Percentiles rank a stretch among this genome's conserved stretches.
phyloP scores from a whole-genome alignment of 2,113 vertebrate genomes.

The Vulpes lagopus region DNA sequence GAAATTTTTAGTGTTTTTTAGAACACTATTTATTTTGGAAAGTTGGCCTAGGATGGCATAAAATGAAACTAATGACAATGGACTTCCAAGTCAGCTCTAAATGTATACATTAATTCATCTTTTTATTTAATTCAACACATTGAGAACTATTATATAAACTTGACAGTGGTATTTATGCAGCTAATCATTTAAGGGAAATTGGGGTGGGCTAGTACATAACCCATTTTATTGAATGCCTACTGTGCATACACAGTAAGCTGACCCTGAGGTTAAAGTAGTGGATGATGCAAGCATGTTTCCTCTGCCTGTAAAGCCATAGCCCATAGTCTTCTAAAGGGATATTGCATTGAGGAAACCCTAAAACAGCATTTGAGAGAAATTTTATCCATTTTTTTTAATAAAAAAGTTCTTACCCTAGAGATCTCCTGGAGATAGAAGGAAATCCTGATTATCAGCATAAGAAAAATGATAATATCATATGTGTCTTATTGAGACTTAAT shows the following conservation, averaged over 20 bases:
- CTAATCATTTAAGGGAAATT: neutral
- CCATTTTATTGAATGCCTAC: neutral
- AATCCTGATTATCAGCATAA: neutral
- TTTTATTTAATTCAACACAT: neutral
- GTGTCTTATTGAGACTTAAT: neutral
- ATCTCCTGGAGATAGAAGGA: neutral
- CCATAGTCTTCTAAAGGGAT: neutral
- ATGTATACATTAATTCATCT: neutral
- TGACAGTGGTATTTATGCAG: neutral
- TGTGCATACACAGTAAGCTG: neutral
- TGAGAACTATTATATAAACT: neutral
- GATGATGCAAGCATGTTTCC: neutral
- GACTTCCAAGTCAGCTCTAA: neutral
- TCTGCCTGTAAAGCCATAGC: neutral
- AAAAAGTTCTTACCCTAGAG: neutral
- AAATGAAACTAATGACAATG: neutral
- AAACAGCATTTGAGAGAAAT: neutral
- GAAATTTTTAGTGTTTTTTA: neutral
- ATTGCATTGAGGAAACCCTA: neutral
- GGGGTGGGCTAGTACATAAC: neutral
- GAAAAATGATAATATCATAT: slow-evolving; percentile 6
- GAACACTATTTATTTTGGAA: neutral
- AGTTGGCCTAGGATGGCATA: neutral
- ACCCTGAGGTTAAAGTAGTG: neutral
- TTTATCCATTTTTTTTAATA: neutral